These are phyloP conservation scores for Prochilodus magdalenae DNA, from an alignment of 2,113 vertebrate species.

Conservation along the genomic window DNA sequence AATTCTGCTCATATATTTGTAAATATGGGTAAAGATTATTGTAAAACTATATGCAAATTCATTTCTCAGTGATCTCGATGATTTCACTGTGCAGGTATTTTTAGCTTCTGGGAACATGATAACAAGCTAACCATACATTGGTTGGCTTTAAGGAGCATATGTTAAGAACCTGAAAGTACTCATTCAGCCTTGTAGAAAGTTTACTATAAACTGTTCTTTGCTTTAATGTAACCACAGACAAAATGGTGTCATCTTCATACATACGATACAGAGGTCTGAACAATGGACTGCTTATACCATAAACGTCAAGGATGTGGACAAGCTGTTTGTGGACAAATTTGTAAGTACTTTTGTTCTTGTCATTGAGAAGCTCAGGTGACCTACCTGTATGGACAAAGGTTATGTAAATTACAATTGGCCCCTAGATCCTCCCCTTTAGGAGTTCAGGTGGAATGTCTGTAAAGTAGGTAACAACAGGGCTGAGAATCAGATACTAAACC, in stretches of 20 bases:
- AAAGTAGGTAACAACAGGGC: slow-evolving; percentile 53
- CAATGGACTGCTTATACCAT: slow-evolving; percentile 30
- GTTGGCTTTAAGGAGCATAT: too few relatives aligned
- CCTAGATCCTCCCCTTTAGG: slow-evolving; percentile 55
- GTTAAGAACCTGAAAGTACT: background rate
- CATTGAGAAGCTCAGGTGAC: slow-evolving; percentile 28
- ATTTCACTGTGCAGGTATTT: too few relatives aligned
- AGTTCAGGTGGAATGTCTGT: slow-evolving; percentile 52
- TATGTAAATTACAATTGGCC: background rate
- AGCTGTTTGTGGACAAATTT: slow-evolving; percentile 34
- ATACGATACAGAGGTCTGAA: background rate
- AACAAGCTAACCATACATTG: background rate
- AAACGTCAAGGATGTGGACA: slow-evolving; percentile 9
- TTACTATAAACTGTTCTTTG: slow-evolving; percentile 41
- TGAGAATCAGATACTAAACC: background rate
- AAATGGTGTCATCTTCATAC: slow-evolving; percentile 25
- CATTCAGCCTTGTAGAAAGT: background rate
- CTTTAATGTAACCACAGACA: slow-evolving; percentile 1
- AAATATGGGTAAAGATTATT: too few relatives aligned
- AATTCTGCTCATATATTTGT: too few relatives aligned
- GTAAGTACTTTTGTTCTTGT: slow-evolving; percentile 9
- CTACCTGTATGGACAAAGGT: slow-evolving; percentile 26
- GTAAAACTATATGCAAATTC: too few relatives aligned
- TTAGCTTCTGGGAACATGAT: background rate
- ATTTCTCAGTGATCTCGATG: too few relatives aligned